Evolutionary conservation across 1,140 invertebrate species (phyloP).

Genomic region (Macrobrachium rosenbergii): DNA sequence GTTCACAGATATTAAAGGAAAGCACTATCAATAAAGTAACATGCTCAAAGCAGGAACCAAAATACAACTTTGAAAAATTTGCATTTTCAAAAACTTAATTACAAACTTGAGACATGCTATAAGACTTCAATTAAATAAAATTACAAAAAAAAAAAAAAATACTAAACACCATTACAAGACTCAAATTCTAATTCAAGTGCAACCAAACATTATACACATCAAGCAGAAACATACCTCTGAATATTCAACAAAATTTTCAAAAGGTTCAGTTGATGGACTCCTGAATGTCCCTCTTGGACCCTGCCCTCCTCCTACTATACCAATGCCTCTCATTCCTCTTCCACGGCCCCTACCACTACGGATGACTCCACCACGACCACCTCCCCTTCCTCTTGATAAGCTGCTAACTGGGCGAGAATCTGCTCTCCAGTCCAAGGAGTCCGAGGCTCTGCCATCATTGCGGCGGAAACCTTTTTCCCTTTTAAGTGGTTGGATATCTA

Average conservation of each 20-base stretch:
- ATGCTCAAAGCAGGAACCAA: not conserved
- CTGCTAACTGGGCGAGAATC: conserved; percentile 66
- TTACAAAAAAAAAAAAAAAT: too few species aligned
- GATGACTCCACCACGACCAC: conserved; percentile 51
- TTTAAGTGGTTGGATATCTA: conserved; percentile 74
- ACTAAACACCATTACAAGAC: too few species aligned
- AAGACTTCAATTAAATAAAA: too few species aligned
- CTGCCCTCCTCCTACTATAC: conserved; percentile 2
- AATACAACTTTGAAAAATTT: not conserved
- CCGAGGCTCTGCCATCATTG: conserved; percentile 67
- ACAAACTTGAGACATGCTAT: too few species aligned
- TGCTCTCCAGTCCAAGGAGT: conserved; percentile 66
- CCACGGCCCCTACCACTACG: conserved; percentile 31
- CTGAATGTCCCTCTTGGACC: conserved; percentile 34
- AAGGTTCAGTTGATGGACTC: conserved; percentile 49
- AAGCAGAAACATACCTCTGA: conserved; percentile 37
- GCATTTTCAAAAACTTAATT: not conserved
- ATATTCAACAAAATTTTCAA: conserved; percentile 54
- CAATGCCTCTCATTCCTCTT: conserved; percentile 67
- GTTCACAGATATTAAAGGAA: too few species aligned
- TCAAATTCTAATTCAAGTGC: too few species aligned
- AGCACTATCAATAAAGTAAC: too few species aligned
- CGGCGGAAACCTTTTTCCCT: conserved; percentile 69
- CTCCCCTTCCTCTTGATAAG: conserved; percentile 65
- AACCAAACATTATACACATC: not conserved